These are phyloP conservation scores for Alviniconcha marisindica DNA, from an alignment of 1,140 invertebrate species.

Conservation along the genomic window DNA sequence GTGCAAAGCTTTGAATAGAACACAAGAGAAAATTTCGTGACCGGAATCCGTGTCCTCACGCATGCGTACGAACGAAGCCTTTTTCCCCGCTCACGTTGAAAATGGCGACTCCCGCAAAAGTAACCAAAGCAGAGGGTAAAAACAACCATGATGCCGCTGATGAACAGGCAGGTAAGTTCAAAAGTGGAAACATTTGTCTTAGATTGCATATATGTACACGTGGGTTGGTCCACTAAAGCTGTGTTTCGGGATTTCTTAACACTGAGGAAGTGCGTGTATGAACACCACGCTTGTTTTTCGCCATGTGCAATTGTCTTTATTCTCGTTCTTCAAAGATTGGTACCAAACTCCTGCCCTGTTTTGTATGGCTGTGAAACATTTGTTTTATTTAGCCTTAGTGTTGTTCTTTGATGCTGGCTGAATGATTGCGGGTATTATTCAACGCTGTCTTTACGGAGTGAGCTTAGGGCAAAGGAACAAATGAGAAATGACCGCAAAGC, in stretches of 20 bases:
- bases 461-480: no score
- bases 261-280: slow-evolving; percentile 36
- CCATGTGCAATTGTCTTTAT: slow-evolving; percentile 24
- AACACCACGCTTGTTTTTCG: slow-evolving; percentile 40
- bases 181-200: neutral
- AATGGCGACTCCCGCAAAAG: slow-evolving; percentile 73
- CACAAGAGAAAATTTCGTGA: slow-evolving; percentile 10
- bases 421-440: no score
- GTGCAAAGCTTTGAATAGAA: neutral
- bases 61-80: slow-evolving; percentile 57
- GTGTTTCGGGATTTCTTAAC: neutral
- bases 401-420: no score
- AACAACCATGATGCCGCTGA: slow-evolving; percentile 72
- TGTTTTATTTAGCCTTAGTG: no score
- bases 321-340: no score
- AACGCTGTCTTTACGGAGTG: no score
- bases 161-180: slow-evolving; percentile 67
- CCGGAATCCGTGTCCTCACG: slow-evolving; percentile 48
- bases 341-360: no score
- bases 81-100: slow-evolving; percentile 65
- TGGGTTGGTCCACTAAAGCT: neutral
- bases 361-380: no score
- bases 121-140: slow-evolving; percentile 69
- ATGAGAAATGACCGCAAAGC: no score
- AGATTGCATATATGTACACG: neutral